Base-by-base conservation (phyloP, 1,140 invertebrate genomes). In the Nephotettix cincticeps region DNA sequence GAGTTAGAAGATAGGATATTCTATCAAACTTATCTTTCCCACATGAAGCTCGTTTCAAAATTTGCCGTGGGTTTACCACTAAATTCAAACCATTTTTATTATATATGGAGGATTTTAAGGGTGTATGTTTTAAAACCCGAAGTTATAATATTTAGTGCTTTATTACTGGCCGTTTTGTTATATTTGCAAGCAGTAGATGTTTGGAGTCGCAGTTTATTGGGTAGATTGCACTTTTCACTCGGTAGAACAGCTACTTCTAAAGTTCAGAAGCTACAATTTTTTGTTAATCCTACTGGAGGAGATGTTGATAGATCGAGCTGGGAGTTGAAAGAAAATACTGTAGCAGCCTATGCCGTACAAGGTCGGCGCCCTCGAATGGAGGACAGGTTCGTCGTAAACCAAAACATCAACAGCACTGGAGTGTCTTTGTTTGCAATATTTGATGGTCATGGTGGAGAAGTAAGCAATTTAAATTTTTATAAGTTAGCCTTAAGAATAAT, bases 401-500 rank as follows among this genome's bases (percentile, higher is more conserved):
- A 90, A 78, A 90, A 93, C 77, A 88, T 91, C 30, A 88, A 90
- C 76, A 84, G 88, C 69, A 90, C 88, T 23, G 89, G 88, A 27
- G 89, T 96, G 64, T 90, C 92, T 1, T 84, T 97, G 56, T 97
- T 94, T 84, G 95, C 94, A 43, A 89, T 97, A 68, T 97, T 97
- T 81, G 95, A 98, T 85, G 96, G 95, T 0, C 96, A 98, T 82
- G 96, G 95, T 67, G 96, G 95, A 63, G 93, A 96, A 82, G 90
- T 91, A 83, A 79, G 76, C 72, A 64, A 66, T 64, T n/a, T n/a
- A n/a, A n/a, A n/a, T n/a, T n/a, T n/a, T n/a, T n/a, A n/a, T 68
- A 51, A 21, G 25, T n/a, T n/a, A n/a, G n/a, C n/a, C n/a, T n/a
- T n/a, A n/a, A n/a, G n/a, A n/a, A n/a, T n/a, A n/a, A n/a, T n/a